Conservation (phyloP, 2,888 invertebrate genomes). For the Drosophila meridionalis region DNA sequence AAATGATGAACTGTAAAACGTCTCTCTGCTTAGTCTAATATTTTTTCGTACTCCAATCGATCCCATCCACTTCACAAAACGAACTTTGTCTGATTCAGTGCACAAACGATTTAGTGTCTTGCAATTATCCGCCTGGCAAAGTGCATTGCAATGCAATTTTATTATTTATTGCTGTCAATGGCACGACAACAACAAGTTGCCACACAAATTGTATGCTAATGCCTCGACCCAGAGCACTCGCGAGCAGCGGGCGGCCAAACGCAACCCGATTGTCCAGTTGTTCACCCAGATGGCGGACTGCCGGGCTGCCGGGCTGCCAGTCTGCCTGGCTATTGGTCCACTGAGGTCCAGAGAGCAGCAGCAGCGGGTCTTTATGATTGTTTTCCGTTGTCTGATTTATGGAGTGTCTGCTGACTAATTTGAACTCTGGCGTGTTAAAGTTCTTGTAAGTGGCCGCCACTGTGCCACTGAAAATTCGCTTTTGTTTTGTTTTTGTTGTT, state of each 20-base stretch:
- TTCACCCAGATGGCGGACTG: slow-evolving; percentile 9
- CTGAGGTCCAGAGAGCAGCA: slow-evolving; percentile 19
- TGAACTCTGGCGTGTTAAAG: slow-evolving; percentile 68
- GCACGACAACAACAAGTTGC: slow-evolving; percentile 40
- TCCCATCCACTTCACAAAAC: background rate
- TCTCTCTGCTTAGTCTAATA: background rate
- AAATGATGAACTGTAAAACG: background rate
- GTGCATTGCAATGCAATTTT: slow-evolving; percentile 42
- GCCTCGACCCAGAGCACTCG: slow-evolving; percentile 48
- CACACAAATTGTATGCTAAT: slow-evolving; percentile 77
- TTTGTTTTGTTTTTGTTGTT: slow-evolving; percentile 3
- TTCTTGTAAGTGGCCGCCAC: slow-evolving; percentile 62
- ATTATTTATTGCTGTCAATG: slow-evolving; percentile 72
- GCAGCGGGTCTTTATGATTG: slow-evolving; percentile 47
- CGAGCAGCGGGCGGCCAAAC: slow-evolving; percentile 46
- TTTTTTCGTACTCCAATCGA: background rate
- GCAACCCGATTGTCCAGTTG: slow-evolving; percentile 58
- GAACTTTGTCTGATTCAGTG: background rate
- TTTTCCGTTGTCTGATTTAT: slow-evolving; percentile 70
- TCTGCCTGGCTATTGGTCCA: slow-evolving; percentile 3
- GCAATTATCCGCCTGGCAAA: slow-evolving; percentile 21
- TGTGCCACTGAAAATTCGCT: slow-evolving; percentile 31
- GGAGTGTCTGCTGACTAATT: slow-evolving; percentile 76
- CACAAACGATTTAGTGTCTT: background rate
- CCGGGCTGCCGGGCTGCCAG: background rate